phyloP scores from a whole-genome alignment of 2,888 invertebrate genomes.

The Volucella inanis region DNA sequence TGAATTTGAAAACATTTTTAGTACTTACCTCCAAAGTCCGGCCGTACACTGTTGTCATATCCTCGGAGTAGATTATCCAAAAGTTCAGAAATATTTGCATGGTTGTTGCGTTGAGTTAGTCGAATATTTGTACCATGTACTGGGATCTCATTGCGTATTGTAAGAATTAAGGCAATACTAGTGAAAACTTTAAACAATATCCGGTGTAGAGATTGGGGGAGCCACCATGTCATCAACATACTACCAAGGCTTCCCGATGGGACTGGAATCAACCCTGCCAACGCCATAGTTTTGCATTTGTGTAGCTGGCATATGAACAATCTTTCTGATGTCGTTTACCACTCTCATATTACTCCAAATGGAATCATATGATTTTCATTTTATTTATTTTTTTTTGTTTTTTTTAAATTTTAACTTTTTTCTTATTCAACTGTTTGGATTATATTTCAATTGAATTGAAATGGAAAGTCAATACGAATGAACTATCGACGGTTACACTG shows the following conservation, averaged over 20 bases:
- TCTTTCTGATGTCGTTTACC: slow-evolving; percentile 43
- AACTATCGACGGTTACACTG: neutral
- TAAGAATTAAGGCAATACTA: slow-evolving; percentile 76
- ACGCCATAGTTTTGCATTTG: slow-evolving; percentile 68
- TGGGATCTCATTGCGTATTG: slow-evolving; percentile 78
- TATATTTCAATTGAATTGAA: slow-evolving; percentile 57
- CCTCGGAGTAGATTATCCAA: slow-evolving; percentile 89
- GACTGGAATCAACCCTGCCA: slow-evolving; percentile 50
- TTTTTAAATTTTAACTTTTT: neutral
- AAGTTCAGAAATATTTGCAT: slow-evolving; percentile 89
- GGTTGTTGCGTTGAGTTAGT: slow-evolving; percentile 86
- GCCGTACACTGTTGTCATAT: slow-evolving; percentile 92
- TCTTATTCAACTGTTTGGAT: slow-evolving; percentile 9
- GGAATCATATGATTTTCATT: neutral
- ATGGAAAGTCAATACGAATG: slow-evolving; percentile 55
- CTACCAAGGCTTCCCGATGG: slow-evolving; percentile 45
- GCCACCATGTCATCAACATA: slow-evolving; percentile 67
- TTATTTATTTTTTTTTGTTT: no score
- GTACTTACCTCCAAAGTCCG: slow-evolving; percentile 89
- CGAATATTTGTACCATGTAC: slow-evolving; percentile 76
- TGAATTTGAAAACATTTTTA: slow-evolving; percentile 10
- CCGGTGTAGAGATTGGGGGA: slow-evolving; percentile 69
- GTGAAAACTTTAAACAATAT: slow-evolving; percentile 76
- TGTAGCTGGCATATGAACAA: slow-evolving; percentile 69
- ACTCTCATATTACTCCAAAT: slow-evolving; percentile 50